These are phyloP conservation scores for Callinectes sapidus DNA, from an alignment of 2,888 invertebrate species.

Conservation along the genomic window DNA sequence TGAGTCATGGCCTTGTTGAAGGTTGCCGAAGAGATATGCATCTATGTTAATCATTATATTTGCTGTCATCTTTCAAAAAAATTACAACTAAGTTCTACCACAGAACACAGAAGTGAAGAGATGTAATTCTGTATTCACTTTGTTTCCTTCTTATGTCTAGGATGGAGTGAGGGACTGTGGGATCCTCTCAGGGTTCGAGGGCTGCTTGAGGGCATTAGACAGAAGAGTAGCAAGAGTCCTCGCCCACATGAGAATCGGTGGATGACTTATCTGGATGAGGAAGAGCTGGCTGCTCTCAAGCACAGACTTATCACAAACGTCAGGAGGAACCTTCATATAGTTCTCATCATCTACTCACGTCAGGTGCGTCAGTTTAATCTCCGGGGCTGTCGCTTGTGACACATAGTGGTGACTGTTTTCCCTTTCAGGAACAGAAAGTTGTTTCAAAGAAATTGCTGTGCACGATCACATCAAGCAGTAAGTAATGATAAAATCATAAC, in stretches of 20 bases:
- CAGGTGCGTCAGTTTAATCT: constrained; percentile 34
- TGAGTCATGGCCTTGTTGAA: neutral
- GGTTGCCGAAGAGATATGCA: neutral
- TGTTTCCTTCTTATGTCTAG: neutral
- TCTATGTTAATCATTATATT: neutral
- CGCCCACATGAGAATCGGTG: constrained; percentile 54
- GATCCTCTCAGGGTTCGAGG: constrained; percentile 44
- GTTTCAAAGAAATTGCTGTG: neutral
- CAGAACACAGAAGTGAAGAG: neutral
- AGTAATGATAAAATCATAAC: no score
- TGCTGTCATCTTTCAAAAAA: neutral
- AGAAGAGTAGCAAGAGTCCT: constrained; percentile 53
- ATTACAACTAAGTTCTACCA: neutral
- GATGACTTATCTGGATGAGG: constrained; percentile 65
- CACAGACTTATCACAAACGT: constrained; percentile 57
- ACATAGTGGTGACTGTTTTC: neutral
- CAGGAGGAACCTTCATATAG: constrained; percentile 59
- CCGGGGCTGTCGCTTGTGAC: neutral
- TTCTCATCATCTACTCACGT: constrained; percentile 46
- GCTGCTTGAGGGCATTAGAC: constrained; percentile 50
- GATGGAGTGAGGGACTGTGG: constrained; percentile 64
- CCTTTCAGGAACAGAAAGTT: neutral
- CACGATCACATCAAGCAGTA: neutral
- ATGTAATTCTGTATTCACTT: neutral
- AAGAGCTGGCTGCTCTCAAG: constrained; percentile 49